Conservation (phyloP, 2,797 vertebrate genomes). For the Pipistrellus pygmaeus region DNA sequence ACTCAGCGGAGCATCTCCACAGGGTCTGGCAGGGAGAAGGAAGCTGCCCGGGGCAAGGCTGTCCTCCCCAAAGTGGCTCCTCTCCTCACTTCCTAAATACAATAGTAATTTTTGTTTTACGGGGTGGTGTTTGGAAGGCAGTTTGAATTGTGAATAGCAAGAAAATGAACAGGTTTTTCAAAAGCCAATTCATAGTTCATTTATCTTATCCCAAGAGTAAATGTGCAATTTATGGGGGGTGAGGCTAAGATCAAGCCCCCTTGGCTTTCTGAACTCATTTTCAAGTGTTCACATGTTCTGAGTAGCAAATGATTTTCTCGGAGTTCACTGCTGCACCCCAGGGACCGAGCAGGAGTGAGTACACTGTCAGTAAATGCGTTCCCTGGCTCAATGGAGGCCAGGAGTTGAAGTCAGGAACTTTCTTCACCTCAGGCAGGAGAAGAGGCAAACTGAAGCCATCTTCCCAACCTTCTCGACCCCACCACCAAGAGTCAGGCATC, state of each 20-base stretch:
- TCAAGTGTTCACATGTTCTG: background rate
- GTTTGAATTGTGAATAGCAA: background rate
- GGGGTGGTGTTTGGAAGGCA: background rate
- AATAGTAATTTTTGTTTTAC: background rate
- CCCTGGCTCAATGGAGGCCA: background rate
- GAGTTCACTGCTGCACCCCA: background rate
- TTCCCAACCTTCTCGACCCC: background rate
- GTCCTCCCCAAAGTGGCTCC: background rate
- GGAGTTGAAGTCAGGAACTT: background rate
- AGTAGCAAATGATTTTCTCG: background rate
- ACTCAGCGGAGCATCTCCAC: background rate
- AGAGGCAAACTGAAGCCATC: background rate
- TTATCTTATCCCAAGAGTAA: background rate
- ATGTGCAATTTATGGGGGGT: background rate
- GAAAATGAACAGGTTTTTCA: background rate
- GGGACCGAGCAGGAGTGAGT: background rate
- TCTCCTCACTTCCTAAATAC: background rate
- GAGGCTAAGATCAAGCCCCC: background rate
- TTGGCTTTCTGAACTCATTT: background rate
- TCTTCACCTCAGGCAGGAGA: background rate
- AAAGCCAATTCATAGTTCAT: background rate
- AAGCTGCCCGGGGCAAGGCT: background rate
- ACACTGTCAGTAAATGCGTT: background rate
- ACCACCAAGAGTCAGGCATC: background rate
- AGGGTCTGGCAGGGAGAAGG: background rate